These are phyloP conservation scores for Ginglymostoma cirratum DNA, from an alignment of 2,113 vertebrate species.

Conservation along the genomic window DNA sequence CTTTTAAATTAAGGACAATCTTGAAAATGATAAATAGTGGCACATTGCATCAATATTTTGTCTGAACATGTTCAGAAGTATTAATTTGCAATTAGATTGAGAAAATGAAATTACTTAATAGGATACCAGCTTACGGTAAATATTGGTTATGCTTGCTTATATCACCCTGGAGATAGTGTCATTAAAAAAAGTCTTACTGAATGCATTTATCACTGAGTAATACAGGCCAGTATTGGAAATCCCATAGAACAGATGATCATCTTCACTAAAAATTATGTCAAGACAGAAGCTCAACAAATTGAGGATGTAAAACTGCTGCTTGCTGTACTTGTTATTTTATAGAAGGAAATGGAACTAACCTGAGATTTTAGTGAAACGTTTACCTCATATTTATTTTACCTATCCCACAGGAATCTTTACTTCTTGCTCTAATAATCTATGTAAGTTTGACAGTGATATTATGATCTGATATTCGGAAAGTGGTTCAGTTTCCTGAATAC, in stretches of 20 bases:
- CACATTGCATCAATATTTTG: background rate
- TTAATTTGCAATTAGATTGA: background rate
- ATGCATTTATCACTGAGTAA: background rate
- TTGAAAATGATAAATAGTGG: background rate
- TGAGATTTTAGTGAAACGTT: background rate
- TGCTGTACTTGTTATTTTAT: background rate
- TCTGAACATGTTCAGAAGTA: background rate
- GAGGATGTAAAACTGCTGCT: background rate
- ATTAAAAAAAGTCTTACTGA: background rate
- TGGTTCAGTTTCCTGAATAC: background rate
- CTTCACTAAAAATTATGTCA: background rate
- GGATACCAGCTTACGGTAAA: background rate
- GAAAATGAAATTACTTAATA: background rate
- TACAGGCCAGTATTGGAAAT: background rate
- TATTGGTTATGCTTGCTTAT: background rate
- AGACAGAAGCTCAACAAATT: background rate
- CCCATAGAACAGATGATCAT: background rate
- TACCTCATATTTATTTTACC: background rate
- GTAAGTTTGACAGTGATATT: background rate
- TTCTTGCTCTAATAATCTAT: background rate
- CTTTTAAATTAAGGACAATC: background rate
- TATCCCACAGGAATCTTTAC: background rate
- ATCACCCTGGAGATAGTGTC: no score
- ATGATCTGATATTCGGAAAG: background rate
- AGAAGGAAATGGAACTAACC: background rate